Evolutionary conservation across 2,888 invertebrate genomes (phyloP), one percentile per base, ranked within the genome.

Genomic region (Venusia cambrica): DNA sequence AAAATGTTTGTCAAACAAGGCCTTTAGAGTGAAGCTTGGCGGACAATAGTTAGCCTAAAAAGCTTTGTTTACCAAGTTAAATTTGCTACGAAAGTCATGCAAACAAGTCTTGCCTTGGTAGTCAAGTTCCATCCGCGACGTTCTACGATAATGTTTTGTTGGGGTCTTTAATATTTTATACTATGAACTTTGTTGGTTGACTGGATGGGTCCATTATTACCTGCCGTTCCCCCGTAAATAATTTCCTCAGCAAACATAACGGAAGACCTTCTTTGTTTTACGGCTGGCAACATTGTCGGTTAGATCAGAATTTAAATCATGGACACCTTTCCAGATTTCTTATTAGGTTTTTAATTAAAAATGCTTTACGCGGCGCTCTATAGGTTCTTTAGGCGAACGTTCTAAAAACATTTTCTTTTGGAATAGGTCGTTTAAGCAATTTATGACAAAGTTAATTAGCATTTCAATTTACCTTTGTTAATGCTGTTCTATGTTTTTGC

Each of bases 1-100:
- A 50, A 45, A 43, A 43, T 45, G 50, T 50, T 50, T 47, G 37
- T 21, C 22, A 35, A 47, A 47, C 47, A 47, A 47, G 41, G 38
- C 38, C 38, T 37, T 21, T 44, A 41, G 33, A 44, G 34, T 31
- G 28, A 25, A 41, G 38, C 39, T 49, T 39, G 27, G 28, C 35
- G 35, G 44, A 39, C 43, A 46, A 49, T 46, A 42, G 35, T 34
- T 31, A 31, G 33, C 32, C 28, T 44, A 32, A 37, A 41, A 34
- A 22, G 30, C 17, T 36, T n/a, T 29, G 34, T 28, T 42, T 45
- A 37, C 25, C 15, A 32, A 37, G 35, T 27, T 32, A 32, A 31
- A 31, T 31, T 31, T 22, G 17, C 16, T 22, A 22, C 16, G 16
- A 28, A 11, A 28, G 18, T 11, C 18, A 14, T 17, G 32, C 19